Conservation (phyloP, 2,888 invertebrate species). For the Dicycla oo region DNA sequence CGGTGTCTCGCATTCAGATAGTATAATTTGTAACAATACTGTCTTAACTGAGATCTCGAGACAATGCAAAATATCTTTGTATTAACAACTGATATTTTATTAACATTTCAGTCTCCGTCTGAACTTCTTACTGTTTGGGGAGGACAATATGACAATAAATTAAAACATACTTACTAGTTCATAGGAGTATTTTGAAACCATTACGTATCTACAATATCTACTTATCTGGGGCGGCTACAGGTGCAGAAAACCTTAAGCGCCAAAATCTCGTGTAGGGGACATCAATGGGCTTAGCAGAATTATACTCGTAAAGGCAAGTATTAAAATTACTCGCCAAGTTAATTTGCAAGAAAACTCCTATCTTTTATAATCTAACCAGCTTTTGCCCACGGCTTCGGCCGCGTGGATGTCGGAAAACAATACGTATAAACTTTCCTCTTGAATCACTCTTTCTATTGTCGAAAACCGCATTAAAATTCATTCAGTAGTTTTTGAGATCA, state of each 20-base stretch:
- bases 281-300: constrained; percentile 42
- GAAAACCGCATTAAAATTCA: too few species aligned
- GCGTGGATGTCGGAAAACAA: too few species aligned
- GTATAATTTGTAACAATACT: constrained; percentile 28
- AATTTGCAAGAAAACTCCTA: constrained; percentile 34
- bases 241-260: background rate
- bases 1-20: constrained; percentile 5
- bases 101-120: background rate
- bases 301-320: constrained; percentile 12
- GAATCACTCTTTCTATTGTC: too few species aligned
- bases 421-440: too few species aligned
- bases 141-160: background rate
- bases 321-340: constrained; percentile 13
- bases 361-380: too few species aligned
- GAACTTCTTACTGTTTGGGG: too few species aligned
- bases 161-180: too few species aligned
- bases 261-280: constrained; percentile 17
- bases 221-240: too few species aligned
- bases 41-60: constrained; percentile 3
- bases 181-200: background rate
- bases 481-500: too few species aligned
- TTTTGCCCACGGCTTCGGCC: too few species aligned
- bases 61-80: constrained; percentile 15
- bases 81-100: constrained; percentile 4
- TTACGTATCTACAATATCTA: too few species aligned